Conservation (phyloP, 1,140 invertebrate genomes). For the Drosophila kohkoa region DNA sequence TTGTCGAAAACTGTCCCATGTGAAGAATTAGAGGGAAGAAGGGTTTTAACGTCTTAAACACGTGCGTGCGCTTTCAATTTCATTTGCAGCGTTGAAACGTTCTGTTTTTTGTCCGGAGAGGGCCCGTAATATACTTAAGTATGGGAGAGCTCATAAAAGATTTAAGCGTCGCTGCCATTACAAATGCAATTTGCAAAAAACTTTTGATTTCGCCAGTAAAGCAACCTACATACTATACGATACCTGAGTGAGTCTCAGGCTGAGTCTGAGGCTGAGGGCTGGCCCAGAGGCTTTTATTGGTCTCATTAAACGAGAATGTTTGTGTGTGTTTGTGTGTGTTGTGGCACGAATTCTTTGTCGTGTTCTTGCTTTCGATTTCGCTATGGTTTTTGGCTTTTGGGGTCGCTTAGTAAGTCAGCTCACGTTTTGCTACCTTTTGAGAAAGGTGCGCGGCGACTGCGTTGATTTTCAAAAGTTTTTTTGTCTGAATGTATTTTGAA, state of each 20-base stretch:
- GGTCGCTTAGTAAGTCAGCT: slow-evolving; percentile 51
- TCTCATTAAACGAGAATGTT: slow-evolving; percentile 79
- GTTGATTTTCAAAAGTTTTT: slow-evolving; percentile 73
- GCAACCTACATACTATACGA: neutral
- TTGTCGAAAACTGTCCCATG: slow-evolving; percentile 62
- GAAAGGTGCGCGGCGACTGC: slow-evolving; percentile 59
- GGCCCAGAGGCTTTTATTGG: slow-evolving; percentile 71
- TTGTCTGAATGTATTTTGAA: neutral
- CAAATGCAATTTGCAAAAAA: slow-evolving; percentile 78
- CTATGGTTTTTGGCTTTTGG: slow-evolving; percentile 15
- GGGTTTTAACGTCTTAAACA: slow-evolving; percentile 64
- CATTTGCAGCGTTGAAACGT: slow-evolving; percentile 42
- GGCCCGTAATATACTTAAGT: slow-evolving; percentile 52
- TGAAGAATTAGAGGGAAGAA: slow-evolving; percentile 73
- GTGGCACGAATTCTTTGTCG: slow-evolving; percentile 14
- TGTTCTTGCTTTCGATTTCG: slow-evolving; percentile 65
- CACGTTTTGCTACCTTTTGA: slow-evolving; percentile 56
- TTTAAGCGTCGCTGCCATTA: slow-evolving; percentile 76
- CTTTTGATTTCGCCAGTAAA: slow-evolving; percentile 71
- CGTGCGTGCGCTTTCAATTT: slow-evolving; percentile 79
- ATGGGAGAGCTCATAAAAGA: slow-evolving; percentile 71
- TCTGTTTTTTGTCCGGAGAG: neutral
- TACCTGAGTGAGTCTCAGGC: slow-evolving; percentile 3
- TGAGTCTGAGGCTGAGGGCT: neutral
- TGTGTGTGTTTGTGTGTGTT: slow-evolving; percentile 20